Conservation (phyloP, 2,113 vertebrate species). For the Psophia crepitans region DNA sequence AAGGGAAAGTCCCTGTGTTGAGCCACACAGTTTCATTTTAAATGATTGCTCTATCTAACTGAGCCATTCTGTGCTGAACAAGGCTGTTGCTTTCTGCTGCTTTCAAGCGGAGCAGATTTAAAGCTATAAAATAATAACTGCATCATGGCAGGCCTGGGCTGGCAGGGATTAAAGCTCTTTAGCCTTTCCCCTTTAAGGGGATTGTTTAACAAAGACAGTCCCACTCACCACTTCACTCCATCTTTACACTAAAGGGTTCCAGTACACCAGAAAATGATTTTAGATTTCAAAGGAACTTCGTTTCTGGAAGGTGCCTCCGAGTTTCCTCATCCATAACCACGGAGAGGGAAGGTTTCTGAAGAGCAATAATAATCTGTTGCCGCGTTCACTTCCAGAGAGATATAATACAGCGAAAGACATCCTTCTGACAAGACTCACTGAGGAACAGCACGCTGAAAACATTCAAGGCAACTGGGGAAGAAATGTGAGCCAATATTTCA, state of each 20-base stretch:
- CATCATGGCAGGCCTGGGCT: no score
- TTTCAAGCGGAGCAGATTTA: background rate
- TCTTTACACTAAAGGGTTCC: background rate
- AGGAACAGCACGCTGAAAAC: background rate
- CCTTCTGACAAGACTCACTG: background rate
- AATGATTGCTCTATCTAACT: background rate
- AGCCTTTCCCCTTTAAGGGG: background rate
- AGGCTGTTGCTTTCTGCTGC: background rate
- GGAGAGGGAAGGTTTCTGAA: background rate
- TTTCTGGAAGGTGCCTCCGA: background rate
- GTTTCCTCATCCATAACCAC: background rate
- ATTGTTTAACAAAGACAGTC: background rate
- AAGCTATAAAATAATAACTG: background rate
- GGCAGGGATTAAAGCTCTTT: background rate
- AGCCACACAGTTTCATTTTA: background rate
- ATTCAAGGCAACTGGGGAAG: background rate
- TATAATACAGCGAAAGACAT: background rate
- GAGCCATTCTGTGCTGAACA: background rate
- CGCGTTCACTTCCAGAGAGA: background rate
- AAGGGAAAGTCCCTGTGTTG: fast-evolving
- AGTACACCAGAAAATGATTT: slow-evolving; percentile 8
- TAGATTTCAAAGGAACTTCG: background rate
- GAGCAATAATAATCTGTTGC: background rate
- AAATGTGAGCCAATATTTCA: slow-evolving; percentile 5
- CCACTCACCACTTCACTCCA: background rate